Base-by-base conservation (phyloP, 1,140 invertebrate species). In the Linepithema humile region DNA sequence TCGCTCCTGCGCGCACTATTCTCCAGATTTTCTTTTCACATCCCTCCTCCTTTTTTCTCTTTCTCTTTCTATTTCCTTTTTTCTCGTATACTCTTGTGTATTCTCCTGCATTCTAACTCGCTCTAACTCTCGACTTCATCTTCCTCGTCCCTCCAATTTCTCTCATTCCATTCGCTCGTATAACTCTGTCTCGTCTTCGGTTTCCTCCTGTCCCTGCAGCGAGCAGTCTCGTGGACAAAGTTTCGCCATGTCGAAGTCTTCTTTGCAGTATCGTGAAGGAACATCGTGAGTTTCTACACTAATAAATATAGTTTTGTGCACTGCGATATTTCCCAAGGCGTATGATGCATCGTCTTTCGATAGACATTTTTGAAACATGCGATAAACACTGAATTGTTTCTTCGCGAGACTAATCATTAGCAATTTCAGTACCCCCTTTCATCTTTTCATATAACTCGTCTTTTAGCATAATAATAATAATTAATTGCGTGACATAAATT, bases 11-110 rank as follows among this genome's bases (percentile, higher is more conserved):
- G 32, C 62, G 23, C 38, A n/a, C n/a, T n/a, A n/a, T n/a, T n/a
- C n/a, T n/a, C n/a, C n/a, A n/a, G n/a, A n/a, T n/a, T n/a, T n/a
- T n/a, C n/a, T n/a, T n/a, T n/a, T n/a, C n/a, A n/a, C n/a, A n/a
- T n/a, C n/a, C n/a, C n/a, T n/a, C 38, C n/a, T 43, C 38, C 69
- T 87, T 50, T 70, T 85, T 55, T 20, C 78, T 32, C 20, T 23
- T 23, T 12, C 48, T 53, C 72, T 60, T 15, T 48, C 45, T 35
- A 35, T 17, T 35, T 64, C 7, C 43, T 35, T 50, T 65, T 77
- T 65, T n/a, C n/a, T n/a, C 20, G 35, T 50, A 57, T 59, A 50
- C 10, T 20, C 32, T 62, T 26, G 20, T 53, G 26, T 20, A 60
- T 70, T 62, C 43, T n/a, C 20, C 17, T 1, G 12, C 40, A 32